Conservation (phyloP, 1,140 invertebrate genomes). For the Triops cancriformis region DNA sequence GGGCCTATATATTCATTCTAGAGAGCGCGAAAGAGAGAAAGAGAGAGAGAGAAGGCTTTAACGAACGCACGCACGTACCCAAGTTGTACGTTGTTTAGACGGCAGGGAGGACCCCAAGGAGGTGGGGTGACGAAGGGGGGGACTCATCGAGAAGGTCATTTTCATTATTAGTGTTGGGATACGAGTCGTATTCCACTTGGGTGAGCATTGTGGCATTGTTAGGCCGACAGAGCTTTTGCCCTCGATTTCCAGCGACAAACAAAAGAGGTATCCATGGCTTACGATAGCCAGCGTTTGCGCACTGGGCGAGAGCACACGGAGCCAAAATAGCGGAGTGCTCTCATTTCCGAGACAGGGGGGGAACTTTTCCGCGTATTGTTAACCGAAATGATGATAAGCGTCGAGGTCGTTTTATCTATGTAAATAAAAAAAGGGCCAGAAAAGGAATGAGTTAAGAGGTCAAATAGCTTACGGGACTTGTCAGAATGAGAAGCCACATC, state of each 20-base stretch:
- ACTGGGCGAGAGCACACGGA: background rate
- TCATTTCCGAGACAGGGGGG: background rate
- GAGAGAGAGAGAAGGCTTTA: background rate
- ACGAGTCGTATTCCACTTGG: background rate
- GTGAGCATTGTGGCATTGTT: background rate
- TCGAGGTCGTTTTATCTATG: no score
- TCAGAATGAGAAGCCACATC: background rate
- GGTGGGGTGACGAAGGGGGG: background rate
- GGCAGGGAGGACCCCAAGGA: background rate
- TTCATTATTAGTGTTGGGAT: background rate
- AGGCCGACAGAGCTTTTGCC: background rate
- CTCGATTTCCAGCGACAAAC: background rate
- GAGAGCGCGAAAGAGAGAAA: background rate
- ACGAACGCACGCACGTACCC: background rate
- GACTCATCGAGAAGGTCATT: background rate
- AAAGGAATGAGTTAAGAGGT: background rate
- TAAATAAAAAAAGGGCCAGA: no score
- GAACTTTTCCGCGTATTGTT: no score
- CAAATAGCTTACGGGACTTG: slow-evolving; percentile 3
- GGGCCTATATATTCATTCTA: background rate
- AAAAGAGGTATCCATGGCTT: background rate
- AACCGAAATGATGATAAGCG: no score
- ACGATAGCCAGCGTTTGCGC: background rate
- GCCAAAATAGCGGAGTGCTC: background rate
- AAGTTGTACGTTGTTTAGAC: background rate